A percentile compares a stretch with the other conserved stretches of the same genome.
Evolutionary conservation across 1,140 invertebrate genomes (phyloP).

Genomic region (Philaenus spumarius): DNA sequence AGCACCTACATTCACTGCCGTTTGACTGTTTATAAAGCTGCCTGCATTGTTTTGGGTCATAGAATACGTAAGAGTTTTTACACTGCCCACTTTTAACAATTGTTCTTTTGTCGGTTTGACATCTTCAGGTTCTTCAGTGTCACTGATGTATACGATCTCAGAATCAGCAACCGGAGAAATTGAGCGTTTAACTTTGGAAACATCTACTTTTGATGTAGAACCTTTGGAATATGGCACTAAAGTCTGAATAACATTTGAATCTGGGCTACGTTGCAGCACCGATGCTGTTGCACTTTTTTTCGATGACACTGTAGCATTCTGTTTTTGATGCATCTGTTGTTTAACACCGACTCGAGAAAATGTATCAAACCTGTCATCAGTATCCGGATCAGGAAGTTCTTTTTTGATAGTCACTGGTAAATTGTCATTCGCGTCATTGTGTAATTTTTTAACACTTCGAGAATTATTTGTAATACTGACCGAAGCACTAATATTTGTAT

Average conservation of each 20-base stretch:
- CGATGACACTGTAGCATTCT: background rate
- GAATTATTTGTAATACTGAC: background rate
- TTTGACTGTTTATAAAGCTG: too few relatives aligned
- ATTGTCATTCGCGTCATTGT: background rate
- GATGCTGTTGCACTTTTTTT: background rate
- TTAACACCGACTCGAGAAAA: background rate
- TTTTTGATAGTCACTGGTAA: slow-evolving; percentile 6
- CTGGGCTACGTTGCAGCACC: too few relatives aligned
- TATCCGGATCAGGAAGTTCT: slow-evolving; percentile 4
- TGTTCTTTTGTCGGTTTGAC: background rate
- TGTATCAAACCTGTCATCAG: background rate
- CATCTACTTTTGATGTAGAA: background rate
- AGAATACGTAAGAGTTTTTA: too few relatives aligned
- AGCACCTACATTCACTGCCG: background rate
- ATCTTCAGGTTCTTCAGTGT: slow-evolving; percentile 1
- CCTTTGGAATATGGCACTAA: background rate
- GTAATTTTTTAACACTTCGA: background rate
- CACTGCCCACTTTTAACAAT: too few relatives aligned
- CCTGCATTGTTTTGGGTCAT: too few relatives aligned
- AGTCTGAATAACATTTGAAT: background rate
- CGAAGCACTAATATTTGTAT: background rate
- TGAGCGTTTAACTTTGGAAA: slow-evolving; percentile 6
- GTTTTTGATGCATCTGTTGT: background rate
- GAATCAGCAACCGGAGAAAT: background rate
- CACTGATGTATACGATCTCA: slow-evolving; percentile 11